Evolutionary conservation across 2,888 invertebrate species (phyloP).

Genomic region (Diplazon laetatorius): DNA sequence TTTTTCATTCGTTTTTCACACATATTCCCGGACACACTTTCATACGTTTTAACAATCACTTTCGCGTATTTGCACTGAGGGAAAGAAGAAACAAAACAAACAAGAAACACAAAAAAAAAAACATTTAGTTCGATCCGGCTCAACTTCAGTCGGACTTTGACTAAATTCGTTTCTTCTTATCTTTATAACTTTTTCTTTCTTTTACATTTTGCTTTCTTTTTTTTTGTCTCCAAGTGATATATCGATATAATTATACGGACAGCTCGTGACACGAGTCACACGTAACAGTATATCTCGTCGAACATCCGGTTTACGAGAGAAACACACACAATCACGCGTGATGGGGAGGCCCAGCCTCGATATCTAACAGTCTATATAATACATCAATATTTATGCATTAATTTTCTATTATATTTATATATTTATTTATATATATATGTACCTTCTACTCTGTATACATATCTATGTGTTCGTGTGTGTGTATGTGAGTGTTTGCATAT

Average conservation of each 20-base stretch:
- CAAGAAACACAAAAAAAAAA: too few species aligned
- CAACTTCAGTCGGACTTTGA: too few species aligned
- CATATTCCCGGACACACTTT: constrained; percentile 16
- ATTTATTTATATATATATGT: too few species aligned
- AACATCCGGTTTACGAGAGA: constrained; percentile 41
- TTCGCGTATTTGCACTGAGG: constrained; percentile 3
- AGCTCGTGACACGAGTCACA: constrained; percentile 31
- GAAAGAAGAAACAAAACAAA: too few species aligned
- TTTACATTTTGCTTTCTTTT: background rate
- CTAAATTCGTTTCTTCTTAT: background rate
- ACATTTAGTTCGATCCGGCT: background rate
- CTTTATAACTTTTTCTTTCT: background rate
- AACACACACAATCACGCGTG: constrained; percentile 62
- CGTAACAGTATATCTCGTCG: constrained; percentile 42
- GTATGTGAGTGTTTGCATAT: too few species aligned
- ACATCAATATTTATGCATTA: constrained; percentile 69
- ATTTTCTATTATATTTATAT: constrained; percentile 57
- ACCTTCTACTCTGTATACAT: constrained; percentile 54
- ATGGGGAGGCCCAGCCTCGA: constrained; percentile 76
- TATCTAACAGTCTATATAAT: constrained; percentile 68
- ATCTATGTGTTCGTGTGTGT: too few species aligned
- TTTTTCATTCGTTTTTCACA: constrained; percentile 36
- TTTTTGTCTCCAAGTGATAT: constrained; percentile 12
- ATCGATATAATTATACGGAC: constrained; percentile 14
- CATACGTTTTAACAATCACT: constrained; percentile 31